Evolutionary conservation across 2,797 vertebrate species (phyloP).

Genomic region (Leptatherina wallacei): DNA sequence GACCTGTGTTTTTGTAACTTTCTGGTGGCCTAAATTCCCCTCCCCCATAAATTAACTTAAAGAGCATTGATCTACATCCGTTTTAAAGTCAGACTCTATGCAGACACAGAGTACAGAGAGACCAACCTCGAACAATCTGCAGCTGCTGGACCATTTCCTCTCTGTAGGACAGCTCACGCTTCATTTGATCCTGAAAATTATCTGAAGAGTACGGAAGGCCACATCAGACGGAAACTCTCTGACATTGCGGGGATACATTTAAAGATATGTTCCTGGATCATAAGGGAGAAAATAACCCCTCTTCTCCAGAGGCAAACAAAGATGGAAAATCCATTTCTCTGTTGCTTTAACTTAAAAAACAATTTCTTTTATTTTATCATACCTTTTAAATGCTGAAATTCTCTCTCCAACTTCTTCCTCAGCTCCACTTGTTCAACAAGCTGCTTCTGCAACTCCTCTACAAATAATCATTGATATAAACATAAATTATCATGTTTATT

Average conservation of each 20-base stretch:
- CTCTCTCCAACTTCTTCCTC: conserved; percentile 96
- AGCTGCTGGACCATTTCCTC: conserved; percentile 99
- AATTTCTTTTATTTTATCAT: conserved; percentile 32
- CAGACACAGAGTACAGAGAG: conserved; percentile 31
- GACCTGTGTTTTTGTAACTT: conserved; percentile 13
- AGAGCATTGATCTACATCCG: conserved; percentile 60
- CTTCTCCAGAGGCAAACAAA: neutral
- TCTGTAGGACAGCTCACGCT: conserved; percentile 96
- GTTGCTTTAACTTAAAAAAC: neutral
- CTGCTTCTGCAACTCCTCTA: conserved; percentile 96
- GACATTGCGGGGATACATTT: conserved; percentile 43
- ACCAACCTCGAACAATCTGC: conserved; percentile 96
- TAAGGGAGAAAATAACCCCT: conserved; percentile 13
- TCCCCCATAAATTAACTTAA: conserved; percentile 44
- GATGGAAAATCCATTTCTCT: neutral
- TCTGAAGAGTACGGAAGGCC: conserved; percentile 84
- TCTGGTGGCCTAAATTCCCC: conserved; percentile 14
- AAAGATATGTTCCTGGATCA: conserved; percentile 42
- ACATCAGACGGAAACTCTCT: conserved; percentile 55
- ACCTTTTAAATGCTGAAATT: conserved; percentile 99
- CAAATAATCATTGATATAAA: conserved; percentile 33
- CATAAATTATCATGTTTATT: neutral
- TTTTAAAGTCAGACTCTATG: conserved; percentile 44
- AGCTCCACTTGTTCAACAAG: conserved; percentile 97
- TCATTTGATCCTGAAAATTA: conserved; percentile 99